Evolutionary conservation across 2,113 vertebrate species (phyloP), one percentile per base, ranked within the genome.

Genomic region (Dasypus novemcinctus): DNA sequence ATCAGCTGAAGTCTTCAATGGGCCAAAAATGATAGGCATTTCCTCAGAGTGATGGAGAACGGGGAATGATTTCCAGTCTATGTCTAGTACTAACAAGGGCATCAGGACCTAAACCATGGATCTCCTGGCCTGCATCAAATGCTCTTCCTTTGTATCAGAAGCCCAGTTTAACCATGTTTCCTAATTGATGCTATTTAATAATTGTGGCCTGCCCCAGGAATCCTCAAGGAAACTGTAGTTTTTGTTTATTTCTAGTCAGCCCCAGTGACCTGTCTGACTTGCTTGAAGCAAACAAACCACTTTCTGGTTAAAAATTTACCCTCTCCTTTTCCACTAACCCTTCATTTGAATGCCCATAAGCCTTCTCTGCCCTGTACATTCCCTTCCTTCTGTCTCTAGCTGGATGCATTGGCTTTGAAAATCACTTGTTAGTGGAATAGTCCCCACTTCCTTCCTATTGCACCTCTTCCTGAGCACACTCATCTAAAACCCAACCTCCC

Each of bases 31-130:
- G 12, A 29, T 29, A 10, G 0, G 36, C 33, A 36, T n/a, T 69
- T 69, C 68, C 68, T 25, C 68, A 69, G 36, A 69, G 68, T 36
- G 17, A 7, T 36, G n/a, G 33, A 68, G n/a, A 69, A 15, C 17
- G 29, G 17, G 18, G 1, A 43, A 29, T 71, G 33, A n/a, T 11
- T 69, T 18, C 63, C 3, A 64, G 14, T 6, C 0, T 1, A 6
- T 13, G 20, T 15, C 63, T 43, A 9, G 36, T 18, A 72, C 36
- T 72, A 57, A 2, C 20, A 3, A 15, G 18, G 33, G 41, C n/a
- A 3, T 63, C 12, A 36, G 69, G 54, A 41, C 21, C 46, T 82
- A 43, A 33, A 10, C 23, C 23, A 57, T 9, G 11, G 18, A 27
- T 49, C 61, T 71, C 27, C n/a, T 25, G 3, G 38, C 33, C 54